Percentiles rank a stretch among this genome's conserved stretches.
Conservation (phyloP, 2,888 invertebrate genomes). For the Acleris cristana region DNA sequence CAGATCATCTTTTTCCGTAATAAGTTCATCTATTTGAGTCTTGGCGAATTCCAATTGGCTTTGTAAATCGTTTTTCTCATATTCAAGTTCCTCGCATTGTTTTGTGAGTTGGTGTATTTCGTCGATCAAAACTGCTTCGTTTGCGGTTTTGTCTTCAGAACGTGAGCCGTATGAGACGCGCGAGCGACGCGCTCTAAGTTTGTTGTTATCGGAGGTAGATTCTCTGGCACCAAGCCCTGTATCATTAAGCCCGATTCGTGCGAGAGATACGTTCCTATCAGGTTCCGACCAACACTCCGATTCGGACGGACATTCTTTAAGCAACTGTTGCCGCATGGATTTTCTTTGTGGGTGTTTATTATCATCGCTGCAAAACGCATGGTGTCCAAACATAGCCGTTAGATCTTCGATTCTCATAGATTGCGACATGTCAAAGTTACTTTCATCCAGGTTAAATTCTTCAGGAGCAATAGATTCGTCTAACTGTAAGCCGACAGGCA, state of each 20-base stretch:
- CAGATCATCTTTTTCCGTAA: conserved; percentile 60
- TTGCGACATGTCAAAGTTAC: conserved; percentile 73
- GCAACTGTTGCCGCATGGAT: conserved; percentile 57
- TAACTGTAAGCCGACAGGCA: conserved; percentile 75
- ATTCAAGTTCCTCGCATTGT: conserved; percentile 61
- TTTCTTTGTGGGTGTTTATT: conserved; percentile 53
- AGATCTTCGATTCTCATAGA: conserved; percentile 75
- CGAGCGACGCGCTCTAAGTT: conserved; percentile 68
- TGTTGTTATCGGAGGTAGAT: conserved; percentile 63
- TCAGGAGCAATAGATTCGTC: conserved; percentile 78
- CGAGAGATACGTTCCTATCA: conserved; percentile 91
- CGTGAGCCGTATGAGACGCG: conserved; percentile 71
- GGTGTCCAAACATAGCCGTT: conserved; percentile 79
- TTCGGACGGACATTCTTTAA: conserved; percentile 81
- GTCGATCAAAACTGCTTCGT: conserved; percentile 82
- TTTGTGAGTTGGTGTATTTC: conserved; percentile 73
- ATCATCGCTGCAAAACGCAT: conserved; percentile 60
- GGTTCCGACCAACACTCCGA: conserved; percentile 95
- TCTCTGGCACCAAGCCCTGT: conserved; percentile 61
- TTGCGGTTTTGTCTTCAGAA: conserved; percentile 75
- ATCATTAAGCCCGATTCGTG: conserved; percentile 87
- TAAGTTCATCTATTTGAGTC: conserved; percentile 62
- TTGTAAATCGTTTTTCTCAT: conserved; percentile 73
- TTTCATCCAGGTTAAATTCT: conserved; percentile 75
- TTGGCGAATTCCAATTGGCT: conserved; percentile 65